phyloP scores from a whole-genome alignment of 2,797 vertebrate species.

The Sibirionetta formosa region DNA sequence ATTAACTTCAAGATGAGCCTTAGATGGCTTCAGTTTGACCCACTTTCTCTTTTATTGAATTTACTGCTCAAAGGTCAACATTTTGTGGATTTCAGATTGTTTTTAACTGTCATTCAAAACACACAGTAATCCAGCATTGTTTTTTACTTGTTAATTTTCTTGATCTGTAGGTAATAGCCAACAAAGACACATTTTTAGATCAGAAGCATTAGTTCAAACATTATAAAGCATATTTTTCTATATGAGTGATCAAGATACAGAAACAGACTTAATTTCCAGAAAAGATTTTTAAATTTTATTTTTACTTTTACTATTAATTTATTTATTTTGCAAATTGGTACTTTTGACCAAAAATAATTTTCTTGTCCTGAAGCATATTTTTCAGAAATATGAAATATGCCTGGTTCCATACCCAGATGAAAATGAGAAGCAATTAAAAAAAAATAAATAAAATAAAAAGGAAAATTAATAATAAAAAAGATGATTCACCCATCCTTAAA shows the following conservation, averaged over 20 bases:
- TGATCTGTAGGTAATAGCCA: slow-evolving; percentile 4
- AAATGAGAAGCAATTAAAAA: neutral
- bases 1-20: slow-evolving; percentile 21
- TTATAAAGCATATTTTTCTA: neutral
- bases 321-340: neutral
- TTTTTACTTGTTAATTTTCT: slow-evolving; percentile 3
- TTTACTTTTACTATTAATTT: neutral
- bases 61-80: slow-evolving; percentile 3
- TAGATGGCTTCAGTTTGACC: slow-evolving; percentile 29
- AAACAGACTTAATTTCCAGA: neutral
- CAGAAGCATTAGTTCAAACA: neutral
- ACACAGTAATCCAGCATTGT: neutral
- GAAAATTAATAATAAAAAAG: neutral
- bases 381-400: neutral
- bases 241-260: neutral
- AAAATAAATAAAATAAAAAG: too few relatives aligned
- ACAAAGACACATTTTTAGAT: neutral
- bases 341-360: neutral
- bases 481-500: neutral
- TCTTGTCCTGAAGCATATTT: neutral
- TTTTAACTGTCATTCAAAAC: slow-evolving; percentile 13
- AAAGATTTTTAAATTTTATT: neutral
- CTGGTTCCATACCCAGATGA: neutral
- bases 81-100: slow-evolving; percentile 31
- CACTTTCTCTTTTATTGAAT: slow-evolving; percentile 29